These are phyloP conservation scores for Nothobranchius kuhntae DNA, from an alignment of 2,113 vertebrate genomes.

Conservation along the genomic window DNA sequence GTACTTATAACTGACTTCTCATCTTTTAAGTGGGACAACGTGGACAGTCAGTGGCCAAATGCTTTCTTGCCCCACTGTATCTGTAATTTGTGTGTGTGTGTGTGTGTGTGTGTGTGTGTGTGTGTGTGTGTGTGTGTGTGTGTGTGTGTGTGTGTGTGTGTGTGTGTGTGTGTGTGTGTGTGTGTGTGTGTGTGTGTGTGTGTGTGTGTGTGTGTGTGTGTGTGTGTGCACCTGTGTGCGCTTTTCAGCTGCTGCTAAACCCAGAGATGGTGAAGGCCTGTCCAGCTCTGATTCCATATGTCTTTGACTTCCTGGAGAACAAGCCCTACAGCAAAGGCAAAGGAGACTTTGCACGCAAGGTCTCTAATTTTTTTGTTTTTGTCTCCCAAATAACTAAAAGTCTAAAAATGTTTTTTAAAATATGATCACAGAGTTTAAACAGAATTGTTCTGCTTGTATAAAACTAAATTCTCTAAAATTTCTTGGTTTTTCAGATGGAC, in stretches of 20 bases:
- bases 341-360: constrained; percentile 98
- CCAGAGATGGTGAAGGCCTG: constrained; percentile 95
- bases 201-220: neutral
- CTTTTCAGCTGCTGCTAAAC: constrained; percentile 87
- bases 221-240: neutral
- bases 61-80: too few species aligned
- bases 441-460: neutral
- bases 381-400: too few species aligned
- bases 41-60: too few species aligned
- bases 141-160: neutral
- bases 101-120: neutral
- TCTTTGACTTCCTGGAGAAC: constrained; percentile 96
- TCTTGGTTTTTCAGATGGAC: constrained; percentile 85
- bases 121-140: neutral
- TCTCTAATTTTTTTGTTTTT: constrained; percentile 57
- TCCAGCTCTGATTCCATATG: constrained; percentile 86
- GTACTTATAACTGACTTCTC: neutral
- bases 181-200: too few species aligned
- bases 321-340: constrained; percentile 98
- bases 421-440: too few species aligned
- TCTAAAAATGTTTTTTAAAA: too few species aligned
- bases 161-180: too few species aligned
- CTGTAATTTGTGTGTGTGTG: too few species aligned
- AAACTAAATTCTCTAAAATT: too few species aligned
- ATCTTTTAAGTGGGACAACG: too few species aligned